Conservation (phyloP, 2,113 vertebrate species). For the Trachemys scripta region DNA sequence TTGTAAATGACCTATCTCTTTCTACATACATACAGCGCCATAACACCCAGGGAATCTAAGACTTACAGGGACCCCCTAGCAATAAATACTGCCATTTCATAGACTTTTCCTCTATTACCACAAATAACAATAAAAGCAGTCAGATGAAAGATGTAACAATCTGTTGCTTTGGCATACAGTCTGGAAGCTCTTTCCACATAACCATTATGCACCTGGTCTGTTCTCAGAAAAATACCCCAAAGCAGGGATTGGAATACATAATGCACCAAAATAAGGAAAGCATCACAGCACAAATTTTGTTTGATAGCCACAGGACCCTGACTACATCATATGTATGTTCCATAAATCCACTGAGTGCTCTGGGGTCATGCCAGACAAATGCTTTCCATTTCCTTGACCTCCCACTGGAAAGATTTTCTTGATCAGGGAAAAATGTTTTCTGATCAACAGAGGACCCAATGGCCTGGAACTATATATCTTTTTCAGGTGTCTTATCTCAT, state of each 20-base stretch:
- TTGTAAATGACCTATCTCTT: conserved; percentile 23
- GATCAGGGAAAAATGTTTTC: background rate
- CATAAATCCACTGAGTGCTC: background rate
- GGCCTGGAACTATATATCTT: background rate
- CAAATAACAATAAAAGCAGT: conserved; percentile 16
- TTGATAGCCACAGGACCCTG: background rate
- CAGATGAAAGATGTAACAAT: conserved; percentile 36
- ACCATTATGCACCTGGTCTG: conserved; percentile 55
- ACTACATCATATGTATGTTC: background rate
- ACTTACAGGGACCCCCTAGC: background rate
- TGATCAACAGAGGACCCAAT: background rate
- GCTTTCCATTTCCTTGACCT: background rate
- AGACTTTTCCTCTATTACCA: background rate
- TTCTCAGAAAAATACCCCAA: conserved; percentile 3
- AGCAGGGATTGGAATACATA: background rate
- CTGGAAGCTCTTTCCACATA: conserved; percentile 34
- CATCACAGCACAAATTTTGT: background rate
- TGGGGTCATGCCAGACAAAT: background rate
- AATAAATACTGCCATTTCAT: background rate
- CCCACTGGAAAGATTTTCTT: background rate
- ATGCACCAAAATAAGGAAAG: accelerated
- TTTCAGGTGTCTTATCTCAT: background rate
- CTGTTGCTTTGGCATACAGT: conserved; percentile 50
- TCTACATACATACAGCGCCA: accelerated
- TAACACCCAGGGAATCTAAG: background rate